Evolutionary conservation across 2,888 invertebrate genomes (phyloP).

Genomic region (Clanis bilineata): DNA sequence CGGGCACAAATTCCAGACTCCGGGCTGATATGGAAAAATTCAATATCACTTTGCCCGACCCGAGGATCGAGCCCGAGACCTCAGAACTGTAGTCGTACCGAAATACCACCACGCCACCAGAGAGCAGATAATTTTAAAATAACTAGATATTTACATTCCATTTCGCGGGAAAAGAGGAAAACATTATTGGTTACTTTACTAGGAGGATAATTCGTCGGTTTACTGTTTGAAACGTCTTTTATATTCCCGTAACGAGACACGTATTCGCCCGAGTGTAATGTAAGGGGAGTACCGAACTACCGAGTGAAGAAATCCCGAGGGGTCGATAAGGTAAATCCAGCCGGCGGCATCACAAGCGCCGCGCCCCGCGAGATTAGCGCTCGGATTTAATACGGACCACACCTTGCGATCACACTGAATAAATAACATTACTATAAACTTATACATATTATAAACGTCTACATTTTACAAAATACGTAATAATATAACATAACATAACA

Average conservation of each 20-base stretch:
- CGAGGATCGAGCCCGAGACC: too few relatives aligned
- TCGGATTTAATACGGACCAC: constrained; percentile 64
- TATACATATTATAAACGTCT: neutral
- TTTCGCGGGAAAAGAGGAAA: neutral
- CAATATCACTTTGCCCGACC: too few relatives aligned
- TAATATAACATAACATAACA: too few relatives aligned
- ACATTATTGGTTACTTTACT: constrained; percentile 33
- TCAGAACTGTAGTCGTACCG: too few relatives aligned
- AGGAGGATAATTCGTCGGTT: constrained; percentile 50
- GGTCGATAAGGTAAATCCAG: constrained; percentile 73
- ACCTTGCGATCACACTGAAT: constrained; percentile 40
- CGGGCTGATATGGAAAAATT: too few relatives aligned
- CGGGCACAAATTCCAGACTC: too few relatives aligned
- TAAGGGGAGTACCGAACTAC: constrained; percentile 39
- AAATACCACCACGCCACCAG: too few relatives aligned
- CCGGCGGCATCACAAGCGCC: constrained; percentile 62
- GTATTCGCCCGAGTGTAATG: constrained; percentile 32
- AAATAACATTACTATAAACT: constrained; percentile 1
- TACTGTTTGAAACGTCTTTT: constrained; percentile 58
- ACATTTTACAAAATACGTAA: neutral
- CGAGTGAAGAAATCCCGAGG: constrained; percentile 54
- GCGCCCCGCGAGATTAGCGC: constrained; percentile 54
- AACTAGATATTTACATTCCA: neutral
- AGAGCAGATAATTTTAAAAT: too few relatives aligned
- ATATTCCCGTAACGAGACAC: constrained; percentile 54